These are phyloP conservation scores for Acanthisitta chloris DNA, from an alignment of 2,113 vertebrate genomes.

Conservation along the genomic window DNA sequence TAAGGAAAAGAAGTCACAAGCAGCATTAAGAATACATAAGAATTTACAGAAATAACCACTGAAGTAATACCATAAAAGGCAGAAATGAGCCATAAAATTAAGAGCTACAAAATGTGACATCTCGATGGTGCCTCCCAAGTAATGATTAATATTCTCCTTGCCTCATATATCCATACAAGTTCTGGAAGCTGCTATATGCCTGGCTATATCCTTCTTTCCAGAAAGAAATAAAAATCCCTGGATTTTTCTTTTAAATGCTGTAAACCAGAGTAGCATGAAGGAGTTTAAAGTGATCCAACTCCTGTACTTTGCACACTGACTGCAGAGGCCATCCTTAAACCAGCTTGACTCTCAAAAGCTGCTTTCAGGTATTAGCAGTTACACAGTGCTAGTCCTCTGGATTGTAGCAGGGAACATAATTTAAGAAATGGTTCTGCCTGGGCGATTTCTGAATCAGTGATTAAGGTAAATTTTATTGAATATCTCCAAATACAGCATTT, in stretches of 20 bases:
- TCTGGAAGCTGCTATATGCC: neutral
- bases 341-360: neutral
- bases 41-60: constrained; percentile 30
- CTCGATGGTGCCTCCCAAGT: neutral
- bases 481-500: neutral
- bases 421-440: neutral
- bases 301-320: neutral
- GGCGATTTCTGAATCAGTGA: neutral
- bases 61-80: constrained; percentile 24
- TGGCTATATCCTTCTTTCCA: neutral
- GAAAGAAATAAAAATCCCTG: neutral
- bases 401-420: neutral
- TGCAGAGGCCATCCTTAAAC: neutral
- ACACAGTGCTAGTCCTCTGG: neutral
- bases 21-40: neutral
- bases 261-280: neutral
- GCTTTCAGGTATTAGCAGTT: neutral
- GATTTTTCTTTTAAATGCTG: neutral
- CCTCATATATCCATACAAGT: neutral
- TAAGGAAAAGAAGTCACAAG: neutral
- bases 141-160: constrained; percentile 23
- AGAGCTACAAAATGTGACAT: constrained; percentile 10
- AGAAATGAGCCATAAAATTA: constrained; percentile 35
- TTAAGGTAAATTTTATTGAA: neutral
- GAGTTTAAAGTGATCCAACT: neutral